Conservation (phyloP, 2,797 vertebrate species). For the Coregonus ussuriensis region DNA sequence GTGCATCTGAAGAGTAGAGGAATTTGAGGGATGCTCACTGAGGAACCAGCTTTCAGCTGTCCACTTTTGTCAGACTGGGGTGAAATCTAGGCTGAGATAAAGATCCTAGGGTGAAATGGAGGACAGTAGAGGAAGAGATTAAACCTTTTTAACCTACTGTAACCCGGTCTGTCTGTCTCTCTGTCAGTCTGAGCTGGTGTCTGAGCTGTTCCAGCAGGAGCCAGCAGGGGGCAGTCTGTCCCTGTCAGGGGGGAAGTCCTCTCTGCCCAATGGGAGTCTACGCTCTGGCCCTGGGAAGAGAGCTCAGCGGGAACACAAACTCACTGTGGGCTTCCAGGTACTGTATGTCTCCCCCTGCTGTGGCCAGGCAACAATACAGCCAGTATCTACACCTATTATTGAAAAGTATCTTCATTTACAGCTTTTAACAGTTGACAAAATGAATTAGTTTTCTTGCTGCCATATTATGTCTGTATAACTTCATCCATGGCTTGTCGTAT, state of each 20-base stretch:
- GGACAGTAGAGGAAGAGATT: not conserved
- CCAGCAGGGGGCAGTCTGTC: slow-evolving; percentile 27
- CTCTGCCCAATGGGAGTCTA: slow-evolving; percentile 60
- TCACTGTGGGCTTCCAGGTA: slow-evolving; percentile 81
- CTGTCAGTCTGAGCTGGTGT: slow-evolving; percentile 77
- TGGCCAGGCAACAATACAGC: not conserved
- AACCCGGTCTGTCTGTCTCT: slow-evolving; percentile 2
- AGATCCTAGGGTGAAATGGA: too few relatives aligned
- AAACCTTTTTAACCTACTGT: not conserved
- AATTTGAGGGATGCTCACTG: not conserved
- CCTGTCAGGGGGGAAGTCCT: slow-evolving; percentile 39
- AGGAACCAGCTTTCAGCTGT: not conserved
- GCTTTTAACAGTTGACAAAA: not conserved
- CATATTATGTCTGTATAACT: not conserved
- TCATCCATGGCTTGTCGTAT: not conserved
- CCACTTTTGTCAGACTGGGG: not conserved
- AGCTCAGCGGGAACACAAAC: slow-evolving; percentile 73
- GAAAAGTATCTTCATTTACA: not conserved
- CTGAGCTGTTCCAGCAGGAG: slow-evolving; percentile 79
- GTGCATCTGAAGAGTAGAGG: not conserved
- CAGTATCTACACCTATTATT: not conserved
- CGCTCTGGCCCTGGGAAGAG: slow-evolving; percentile 68
- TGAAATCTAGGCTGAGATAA: not conserved
- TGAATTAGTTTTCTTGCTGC: not conserved
- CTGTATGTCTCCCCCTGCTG: not conserved